phyloP scores from a whole-genome alignment of 2,888 invertebrate genomes.

The Bedellia somnulentella region DNA sequence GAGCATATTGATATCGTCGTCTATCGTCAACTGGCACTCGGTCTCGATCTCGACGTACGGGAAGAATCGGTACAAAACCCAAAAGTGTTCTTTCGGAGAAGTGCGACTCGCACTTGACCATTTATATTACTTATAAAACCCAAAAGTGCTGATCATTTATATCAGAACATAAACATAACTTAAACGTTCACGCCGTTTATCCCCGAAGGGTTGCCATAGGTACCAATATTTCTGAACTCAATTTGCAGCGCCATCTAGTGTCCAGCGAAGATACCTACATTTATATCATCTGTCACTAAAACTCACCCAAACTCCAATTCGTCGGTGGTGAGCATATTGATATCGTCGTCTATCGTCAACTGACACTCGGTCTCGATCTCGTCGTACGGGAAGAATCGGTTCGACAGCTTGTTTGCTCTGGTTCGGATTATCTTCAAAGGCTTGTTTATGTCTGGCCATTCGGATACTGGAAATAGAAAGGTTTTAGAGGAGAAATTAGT shows the following conservation, averaged over 20 bases:
- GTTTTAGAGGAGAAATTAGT: constrained; percentile 14
- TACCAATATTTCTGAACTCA: too few relatives aligned
- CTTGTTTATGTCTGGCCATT: constrained; percentile 87
- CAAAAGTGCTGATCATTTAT: too few relatives aligned
- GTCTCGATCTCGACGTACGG: constrained; percentile 97
- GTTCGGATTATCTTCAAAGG: constrained; percentile 90
- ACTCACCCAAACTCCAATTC: constrained; percentile 94
- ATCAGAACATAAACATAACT: too few relatives aligned
- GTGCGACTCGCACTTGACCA: too few relatives aligned
- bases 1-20: constrained; percentile 95
- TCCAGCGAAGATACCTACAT: too few relatives aligned
- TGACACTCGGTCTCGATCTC: constrained; percentile 97
- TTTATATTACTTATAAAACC: too few relatives aligned
- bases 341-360: constrained; percentile 93
- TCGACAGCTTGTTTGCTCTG: constrained; percentile 89
- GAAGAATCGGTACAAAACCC: constrained; percentile 96
- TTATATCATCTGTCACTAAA: too few relatives aligned
- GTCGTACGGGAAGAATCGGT: constrained; percentile 92
- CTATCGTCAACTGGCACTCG: constrained; percentile 91
- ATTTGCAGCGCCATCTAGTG: too few relatives aligned
- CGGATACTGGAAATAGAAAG: constrained; percentile 70
- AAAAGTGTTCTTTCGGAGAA: too few relatives aligned
- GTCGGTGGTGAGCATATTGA: constrained; percentile 92
- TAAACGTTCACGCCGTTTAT: too few relatives aligned
- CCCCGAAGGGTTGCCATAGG: too few relatives aligned